These are phyloP conservation scores for Drosophila rhopaloa DNA, from an alignment of 1,140 invertebrate species.

Conservation along the genomic window DNA sequence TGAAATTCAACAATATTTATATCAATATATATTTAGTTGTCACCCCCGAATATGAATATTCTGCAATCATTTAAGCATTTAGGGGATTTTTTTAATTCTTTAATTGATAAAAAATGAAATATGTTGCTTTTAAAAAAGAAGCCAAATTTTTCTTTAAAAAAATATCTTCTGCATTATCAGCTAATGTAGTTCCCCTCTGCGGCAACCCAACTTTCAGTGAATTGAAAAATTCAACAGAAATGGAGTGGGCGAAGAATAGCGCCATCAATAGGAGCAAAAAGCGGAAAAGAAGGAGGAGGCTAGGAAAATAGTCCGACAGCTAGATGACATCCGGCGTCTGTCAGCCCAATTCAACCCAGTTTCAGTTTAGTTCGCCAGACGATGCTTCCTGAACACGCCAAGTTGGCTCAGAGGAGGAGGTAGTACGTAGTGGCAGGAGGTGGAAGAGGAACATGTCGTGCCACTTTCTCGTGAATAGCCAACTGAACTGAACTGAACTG, in stretches of 20 bases:
- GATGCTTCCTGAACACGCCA: slow-evolving; percentile 61
- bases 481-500: slow-evolving; percentile 23
- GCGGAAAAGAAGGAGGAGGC: slow-evolving; percentile 3
- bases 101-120: no score
- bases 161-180: slow-evolving; percentile 13
- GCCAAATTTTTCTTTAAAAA: not conserved
- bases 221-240: slow-evolving; percentile 34
- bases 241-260: slow-evolving; percentile 16
- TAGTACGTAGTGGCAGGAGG: not conserved
- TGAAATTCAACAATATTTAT: no score
- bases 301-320: slow-evolving; percentile 43
- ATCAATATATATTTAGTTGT: no score
- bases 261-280: slow-evolving; percentile 17
- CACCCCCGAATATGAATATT: no score
- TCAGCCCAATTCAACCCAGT: slow-evolving; percentile 50
- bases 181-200: slow-evolving; percentile 11
- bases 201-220: not conserved
- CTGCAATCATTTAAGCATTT: no score
- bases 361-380: slow-evolving; percentile 31
- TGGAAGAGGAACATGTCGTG: slow-evolving; percentile 59
- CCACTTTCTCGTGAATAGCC: slow-evolving; percentile 72
- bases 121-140: no score
- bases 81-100: no score
- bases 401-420: slow-evolving; percentile 19
- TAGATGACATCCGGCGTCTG: slow-evolving; percentile 67